phyloP scores from a whole-genome alignment of 1,140 invertebrate species.

The Hypothenemus hampei region DNA sequence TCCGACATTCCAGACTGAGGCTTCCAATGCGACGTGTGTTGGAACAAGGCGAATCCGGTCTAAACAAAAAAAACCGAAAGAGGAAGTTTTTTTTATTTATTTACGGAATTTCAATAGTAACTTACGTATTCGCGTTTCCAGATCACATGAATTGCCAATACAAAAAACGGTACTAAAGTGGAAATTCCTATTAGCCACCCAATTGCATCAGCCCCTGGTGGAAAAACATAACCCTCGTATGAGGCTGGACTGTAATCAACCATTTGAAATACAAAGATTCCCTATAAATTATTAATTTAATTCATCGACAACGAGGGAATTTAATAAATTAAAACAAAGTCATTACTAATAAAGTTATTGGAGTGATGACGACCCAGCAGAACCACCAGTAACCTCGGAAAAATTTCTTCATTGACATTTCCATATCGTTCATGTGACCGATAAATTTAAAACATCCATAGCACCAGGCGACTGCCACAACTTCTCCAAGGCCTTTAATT shows the following conservation, averaged over 20 bases:
- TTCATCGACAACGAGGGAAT: not conserved
- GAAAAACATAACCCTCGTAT: slow-evolving; percentile 60
- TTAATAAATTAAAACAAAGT: not conserved
- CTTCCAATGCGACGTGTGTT: not conserved
- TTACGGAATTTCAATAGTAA: not conserved
- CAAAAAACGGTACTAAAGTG: slow-evolving; percentile 59
- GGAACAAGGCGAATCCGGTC: not conserved
- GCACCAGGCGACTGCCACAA: slow-evolving; percentile 62
- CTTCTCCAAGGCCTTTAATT: slow-evolving; percentile 66
- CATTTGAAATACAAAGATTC: slow-evolving; percentile 64
- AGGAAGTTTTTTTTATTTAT: not conserved
- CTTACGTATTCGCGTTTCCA: slow-evolving; percentile 47
- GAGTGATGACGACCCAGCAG: slow-evolving; percentile 53
- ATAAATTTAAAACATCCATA: slow-evolving; percentile 62
- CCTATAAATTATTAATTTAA: slow-evolving; percentile 47
- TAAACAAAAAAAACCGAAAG: not conserved
- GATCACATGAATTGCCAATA: slow-evolving; percentile 51
- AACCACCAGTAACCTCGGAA: slow-evolving; percentile 53
- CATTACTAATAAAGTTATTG: slow-evolving; percentile 51
- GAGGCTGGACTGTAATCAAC: slow-evolving; percentile 54
- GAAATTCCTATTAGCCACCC: slow-evolving; percentile 64
- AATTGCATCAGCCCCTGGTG: slow-evolving; percentile 59
- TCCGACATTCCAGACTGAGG: not conserved
- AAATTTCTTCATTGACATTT: slow-evolving; percentile 46
- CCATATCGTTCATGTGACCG: slow-evolving; percentile 53